These are phyloP conservation scores for Napeogenes sylphis DNA, from an alignment of 2,888 invertebrate species.

Conservation along the genomic window DNA sequence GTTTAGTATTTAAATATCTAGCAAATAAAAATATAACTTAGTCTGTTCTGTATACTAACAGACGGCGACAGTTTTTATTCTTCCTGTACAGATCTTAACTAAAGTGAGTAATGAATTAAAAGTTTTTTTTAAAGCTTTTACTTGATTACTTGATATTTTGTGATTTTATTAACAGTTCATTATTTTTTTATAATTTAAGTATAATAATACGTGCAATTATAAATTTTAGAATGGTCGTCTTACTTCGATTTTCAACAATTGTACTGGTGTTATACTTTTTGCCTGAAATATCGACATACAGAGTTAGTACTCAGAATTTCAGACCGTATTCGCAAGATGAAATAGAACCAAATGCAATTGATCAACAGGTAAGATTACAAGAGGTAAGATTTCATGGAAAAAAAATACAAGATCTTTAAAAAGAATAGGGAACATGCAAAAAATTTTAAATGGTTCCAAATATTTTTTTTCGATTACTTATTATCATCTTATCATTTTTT, in stretches of 20 bases:
- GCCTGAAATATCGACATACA: conserved; percentile 4
- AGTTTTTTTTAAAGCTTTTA: too few species aligned
- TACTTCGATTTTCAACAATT: neutral
- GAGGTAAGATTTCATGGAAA: too few species aligned
- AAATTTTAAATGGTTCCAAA: too few species aligned
- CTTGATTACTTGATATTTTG: too few species aligned
- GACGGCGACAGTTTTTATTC: neutral
- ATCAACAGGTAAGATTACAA: conserved; percentile 9
- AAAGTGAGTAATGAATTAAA: neutral
- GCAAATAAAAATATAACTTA: neutral
- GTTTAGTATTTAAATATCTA: neutral
- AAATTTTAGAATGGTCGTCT: neutral
- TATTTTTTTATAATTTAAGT: neutral
- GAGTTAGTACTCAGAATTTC: neutral
- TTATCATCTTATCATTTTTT: too few species aligned
- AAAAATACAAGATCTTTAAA: too few species aligned
- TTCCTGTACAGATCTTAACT: neutral
- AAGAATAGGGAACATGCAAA: too few species aligned
- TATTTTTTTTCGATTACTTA: too few species aligned
- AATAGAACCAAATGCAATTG: neutral
- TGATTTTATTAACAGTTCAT: neutral
- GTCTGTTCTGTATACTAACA: neutral
- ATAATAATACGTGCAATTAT: neutral
- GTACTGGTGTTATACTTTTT: neutral
- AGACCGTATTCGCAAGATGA: neutral